Base-by-base conservation (phyloP, 2,888 invertebrate genomes). In the Athalia circularis region DNA sequence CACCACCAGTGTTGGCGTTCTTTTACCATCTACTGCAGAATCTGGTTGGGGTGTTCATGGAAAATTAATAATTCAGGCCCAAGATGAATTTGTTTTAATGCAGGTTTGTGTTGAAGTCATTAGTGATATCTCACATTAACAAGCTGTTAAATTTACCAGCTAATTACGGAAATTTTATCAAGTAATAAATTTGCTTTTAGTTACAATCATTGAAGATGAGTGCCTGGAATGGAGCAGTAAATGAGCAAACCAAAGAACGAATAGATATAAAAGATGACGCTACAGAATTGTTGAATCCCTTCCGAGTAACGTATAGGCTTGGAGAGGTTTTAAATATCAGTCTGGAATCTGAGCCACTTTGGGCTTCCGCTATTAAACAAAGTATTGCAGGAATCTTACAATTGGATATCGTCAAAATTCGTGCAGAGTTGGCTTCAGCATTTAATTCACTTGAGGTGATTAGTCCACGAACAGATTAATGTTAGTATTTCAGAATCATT, bases 321-420 rank as follows among this genome's bases (percentile, higher is more conserved):
- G 90, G 90, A 3, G 83, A 87, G 7, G 80, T 88, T 5, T 83
- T 87, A 81, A 89, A 89, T 83, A 87, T 90, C 45, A 90, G 87
- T 64, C 83, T 85, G 7, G 87, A 86, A 80, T 74, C 78, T 47
- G 94, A 94, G 83, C 92, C 94, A 0, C 90, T 92, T 0, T 95
- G 95, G 95, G 92, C 93, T 0, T 92, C 92, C 43, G 95, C 95
- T 85, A 91, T 95, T 77, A 95, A 95, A 86, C 90, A 94, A 70
- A 94, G 94, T 0, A 91, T 95, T 65, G 93, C 94, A 0, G 92
- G 94, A 13, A 93, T 93, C 81, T 91, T 95, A 50, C 94, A 95
- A 84, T 88, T 95, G 50, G 93, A 93, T 81, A 82, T 89, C n/a
- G 65, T 62, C 7, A 62, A 75, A 5, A 29, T 75, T 29, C 64